A percentile compares a stretch with the other conserved stretches of the same genome.
Conservation (phyloP, 1,140 invertebrate genomes). For the Maconellicoccus hirsutus region DNA sequence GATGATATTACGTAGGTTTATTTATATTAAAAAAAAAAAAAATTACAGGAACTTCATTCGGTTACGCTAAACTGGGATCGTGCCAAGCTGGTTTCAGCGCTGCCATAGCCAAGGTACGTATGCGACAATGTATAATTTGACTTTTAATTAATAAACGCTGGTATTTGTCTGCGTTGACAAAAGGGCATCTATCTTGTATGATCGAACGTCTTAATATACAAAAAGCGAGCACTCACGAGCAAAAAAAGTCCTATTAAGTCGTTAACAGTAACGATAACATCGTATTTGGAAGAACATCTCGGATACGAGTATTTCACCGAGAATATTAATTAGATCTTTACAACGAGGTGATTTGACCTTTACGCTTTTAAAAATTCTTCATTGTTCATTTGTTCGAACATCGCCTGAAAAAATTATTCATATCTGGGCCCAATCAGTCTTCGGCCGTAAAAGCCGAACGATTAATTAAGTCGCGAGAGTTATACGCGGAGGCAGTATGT, state of each 20-base stretch:
- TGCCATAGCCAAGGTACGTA: not conserved
- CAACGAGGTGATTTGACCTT: not conserved
- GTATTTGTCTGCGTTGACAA: too few species aligned
- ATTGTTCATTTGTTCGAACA: not conserved
- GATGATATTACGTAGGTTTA: too few species aligned
- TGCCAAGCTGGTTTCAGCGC: constrained; percentile 7
- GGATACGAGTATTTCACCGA: constrained; percentile 12
- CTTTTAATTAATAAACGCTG: too few species aligned
- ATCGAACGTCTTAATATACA: too few species aligned
- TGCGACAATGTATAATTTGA: too few species aligned
- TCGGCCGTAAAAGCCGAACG: not conserved
- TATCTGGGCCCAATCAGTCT: not conserved
- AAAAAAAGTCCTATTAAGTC: constrained; percentile 2
- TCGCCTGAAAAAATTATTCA: not conserved
- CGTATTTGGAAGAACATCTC: not conserved
- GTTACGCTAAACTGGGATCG: not conserved
- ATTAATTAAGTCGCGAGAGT: not conserved
- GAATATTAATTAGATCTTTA: constrained; percentile 18
- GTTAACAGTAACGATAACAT: not conserved
- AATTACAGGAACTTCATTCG: not conserved
- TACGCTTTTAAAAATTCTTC: not conserved
- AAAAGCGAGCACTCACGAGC: too few species aligned
- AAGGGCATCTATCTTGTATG: too few species aligned
- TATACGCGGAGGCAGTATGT: too few species aligned
- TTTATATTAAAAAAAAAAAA: not conserved